Evolutionary conservation across 2,113 vertebrate species (phyloP), one percentile per base, ranked within the genome.

Genomic region (Ploceus nigricollis): DNA sequence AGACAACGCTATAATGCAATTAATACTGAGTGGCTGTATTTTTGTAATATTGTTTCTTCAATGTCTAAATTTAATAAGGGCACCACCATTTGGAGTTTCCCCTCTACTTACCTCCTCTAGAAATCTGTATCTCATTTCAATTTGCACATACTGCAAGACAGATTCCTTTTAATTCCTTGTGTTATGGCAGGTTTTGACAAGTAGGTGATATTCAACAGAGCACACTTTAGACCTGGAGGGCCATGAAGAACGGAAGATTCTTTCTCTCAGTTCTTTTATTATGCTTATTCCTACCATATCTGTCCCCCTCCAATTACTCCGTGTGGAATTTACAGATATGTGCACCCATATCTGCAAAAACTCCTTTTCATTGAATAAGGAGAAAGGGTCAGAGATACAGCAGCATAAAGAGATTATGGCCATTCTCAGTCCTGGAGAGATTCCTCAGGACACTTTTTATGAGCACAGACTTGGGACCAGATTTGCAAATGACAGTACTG

Each of bases 161-260:
- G 76, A 90, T 73, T 87, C 64, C 57, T 94, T 87, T 96, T 89
- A 92, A 92, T 94, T 94, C 83, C 44, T 89, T 54, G 45, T 92
- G 83, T 94, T 84, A 84, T 45, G 83, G 86, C 72, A 94, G 35
- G 72, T 89, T 94, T 91, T 81, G 90, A 92, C 44, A 30, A 90
- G 82, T 45, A 94, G 86, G 80, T 81, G 69, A 89, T 89, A 82
- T 35, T 94, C 86, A 91, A 60, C 85, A 87, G 68, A 82, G 91
- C 50, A 86, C 60, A 58, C 48, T 66, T 70, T 89, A 78, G 86
- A 92, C 80, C 91, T 94, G 64, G 30, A 89, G 48, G 72, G 51
- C 72, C 86, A 75, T 9, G 44, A 90, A 89, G 68, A 94, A 89
- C 66, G 33, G 45, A 83, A 75, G 44, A 90, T 30, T 69, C 87